These are phyloP conservation scores for Trissoscelio sp. DNA, from an alignment of 2,888 invertebrate species.

Conservation along the genomic window DNA sequence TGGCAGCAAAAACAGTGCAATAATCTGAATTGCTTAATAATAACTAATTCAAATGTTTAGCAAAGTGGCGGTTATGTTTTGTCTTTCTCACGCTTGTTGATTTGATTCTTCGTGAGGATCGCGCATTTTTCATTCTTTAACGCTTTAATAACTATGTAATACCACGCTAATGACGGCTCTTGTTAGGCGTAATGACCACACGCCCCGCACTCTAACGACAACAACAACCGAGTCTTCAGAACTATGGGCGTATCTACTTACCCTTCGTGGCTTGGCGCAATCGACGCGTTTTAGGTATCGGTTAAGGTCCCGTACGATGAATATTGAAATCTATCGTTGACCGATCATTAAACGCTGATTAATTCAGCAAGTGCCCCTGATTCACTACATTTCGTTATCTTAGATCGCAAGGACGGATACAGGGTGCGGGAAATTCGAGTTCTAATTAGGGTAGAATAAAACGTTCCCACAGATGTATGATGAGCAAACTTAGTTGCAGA, in stretches of 20 bases:
- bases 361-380: conserved; percentile 49
- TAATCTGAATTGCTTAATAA: conserved; percentile 46
- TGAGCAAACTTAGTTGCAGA: too few relatives aligned
- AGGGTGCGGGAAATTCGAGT: conserved; percentile 6
- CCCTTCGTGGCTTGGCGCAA: conserved; percentile 63
- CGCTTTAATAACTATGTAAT: conserved; percentile 76
- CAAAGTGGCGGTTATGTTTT: conserved; percentile 29
- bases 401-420: conserved; percentile 29
- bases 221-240: conserved; percentile 55
- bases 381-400: conserved; percentile 51
- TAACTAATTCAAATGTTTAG: conserved; percentile 55
- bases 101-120: conserved; percentile 71
- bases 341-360: conserved; percentile 63
- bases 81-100: conserved; percentile 63
- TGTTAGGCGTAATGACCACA: conserved; percentile 74
- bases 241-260: conserved; percentile 60
- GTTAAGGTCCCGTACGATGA: conserved; percentile 56
- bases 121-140: conserved; percentile 70
- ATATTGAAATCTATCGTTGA: conserved; percentile 68
- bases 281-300: conserved; percentile 61
- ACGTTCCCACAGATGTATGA: not conserved
- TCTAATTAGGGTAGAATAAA: conserved; percentile 3
- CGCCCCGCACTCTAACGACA: conserved; percentile 71
- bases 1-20: conserved; percentile 12
- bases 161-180: conserved; percentile 75